Evolutionary conservation across 1,140 invertebrate species (phyloP), one percentile per base, ranked within the genome.

Genomic region (Ptiloglossa arizonensis): DNA sequence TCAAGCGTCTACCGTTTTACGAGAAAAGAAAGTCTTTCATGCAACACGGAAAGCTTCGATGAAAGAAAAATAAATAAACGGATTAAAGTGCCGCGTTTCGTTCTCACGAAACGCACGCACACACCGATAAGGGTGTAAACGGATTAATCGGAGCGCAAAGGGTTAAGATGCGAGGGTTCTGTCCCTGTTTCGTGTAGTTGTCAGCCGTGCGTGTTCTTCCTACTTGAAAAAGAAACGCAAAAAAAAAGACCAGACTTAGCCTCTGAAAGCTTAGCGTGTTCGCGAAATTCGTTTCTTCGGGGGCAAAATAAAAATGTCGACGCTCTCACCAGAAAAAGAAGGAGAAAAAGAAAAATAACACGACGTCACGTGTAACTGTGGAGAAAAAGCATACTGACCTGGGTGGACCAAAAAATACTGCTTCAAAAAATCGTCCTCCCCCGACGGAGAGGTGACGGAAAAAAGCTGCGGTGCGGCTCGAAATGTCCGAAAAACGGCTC

Each of bases 361-460:
- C 79, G 77, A 83, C 81, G 82, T 62, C 82, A 85, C 73, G 80
- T 71, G 38, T 77, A 70, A 19, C 15, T 32, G 54, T 70, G 38
- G 50, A 57, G 79, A 83, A 87, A 89, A 89, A 87, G 80, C 63
- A 88, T 90, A 90, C 88, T 89, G 81, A 90, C 89, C 89, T 90
- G 84, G 81, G 72, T 83, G 85, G 73, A 46, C 22, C 29, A 84
- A 86, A 89, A 89, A 83, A 87, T 32, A 81, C 80, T 84, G 83
- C 87, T 75, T 85, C 79, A 85, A 90, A 90, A 88, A 87, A 73
- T 82, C 79, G 44, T 70, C 75, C 81, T 85, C 83, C 72, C 74
- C 81, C 62, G n/a, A 24, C 41, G 22, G 70, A 74, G 70, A 48
- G 27, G 38, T 62, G 62, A 73, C 38, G 66, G 11, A 64, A 85